phyloP scores from a whole-genome alignment of 2,797 vertebrate species.

The Avahi laniger region DNA sequence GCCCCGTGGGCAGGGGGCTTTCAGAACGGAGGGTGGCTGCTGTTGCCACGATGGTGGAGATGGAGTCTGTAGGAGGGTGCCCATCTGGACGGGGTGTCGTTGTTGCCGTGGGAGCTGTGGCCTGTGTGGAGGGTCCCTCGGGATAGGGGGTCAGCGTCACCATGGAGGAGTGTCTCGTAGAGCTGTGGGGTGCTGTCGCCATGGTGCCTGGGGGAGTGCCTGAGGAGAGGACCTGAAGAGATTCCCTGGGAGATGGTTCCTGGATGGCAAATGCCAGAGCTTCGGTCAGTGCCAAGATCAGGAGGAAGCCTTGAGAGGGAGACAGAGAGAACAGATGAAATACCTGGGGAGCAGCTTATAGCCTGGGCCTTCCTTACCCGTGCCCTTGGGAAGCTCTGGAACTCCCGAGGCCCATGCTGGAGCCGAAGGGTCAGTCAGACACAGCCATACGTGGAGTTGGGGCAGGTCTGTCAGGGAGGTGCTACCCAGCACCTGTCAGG shows the following conservation, averaged over 20 bases:
- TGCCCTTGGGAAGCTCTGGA: background rate
- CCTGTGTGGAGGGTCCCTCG: background rate
- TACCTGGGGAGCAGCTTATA: accelerated
- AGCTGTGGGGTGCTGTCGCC: conserved; percentile 82
- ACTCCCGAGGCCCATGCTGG: accelerated
- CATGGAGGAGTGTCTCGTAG: conserved; percentile 59
- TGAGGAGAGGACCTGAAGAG: conserved; percentile 84
- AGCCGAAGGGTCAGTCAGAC: accelerated
- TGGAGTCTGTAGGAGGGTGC: background rate
- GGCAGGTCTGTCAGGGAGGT: background rate
- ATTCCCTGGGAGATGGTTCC: conserved; percentile 87
- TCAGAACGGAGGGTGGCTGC: background rate
- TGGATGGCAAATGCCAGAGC: conserved; percentile 91
- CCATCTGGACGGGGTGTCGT: background rate
- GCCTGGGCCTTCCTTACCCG: background rate
- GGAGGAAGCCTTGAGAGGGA: conserved; percentile 91
- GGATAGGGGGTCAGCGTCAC: background rate
- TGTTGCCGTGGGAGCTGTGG: background rate
- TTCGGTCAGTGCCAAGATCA: conserved; percentile 93
- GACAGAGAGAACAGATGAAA: conserved; percentile 65
- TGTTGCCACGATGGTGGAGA: background rate
- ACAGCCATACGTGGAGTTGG: accelerated
- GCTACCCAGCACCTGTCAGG: background rate
- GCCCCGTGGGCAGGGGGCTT: background rate
- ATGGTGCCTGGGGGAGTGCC: conserved; percentile 85